Evolutionary conservation across 2,797 vertebrate genomes (phyloP), one percentile per base, ranked within the genome.

Genomic region (Urosaurus nigricauda): DNA sequence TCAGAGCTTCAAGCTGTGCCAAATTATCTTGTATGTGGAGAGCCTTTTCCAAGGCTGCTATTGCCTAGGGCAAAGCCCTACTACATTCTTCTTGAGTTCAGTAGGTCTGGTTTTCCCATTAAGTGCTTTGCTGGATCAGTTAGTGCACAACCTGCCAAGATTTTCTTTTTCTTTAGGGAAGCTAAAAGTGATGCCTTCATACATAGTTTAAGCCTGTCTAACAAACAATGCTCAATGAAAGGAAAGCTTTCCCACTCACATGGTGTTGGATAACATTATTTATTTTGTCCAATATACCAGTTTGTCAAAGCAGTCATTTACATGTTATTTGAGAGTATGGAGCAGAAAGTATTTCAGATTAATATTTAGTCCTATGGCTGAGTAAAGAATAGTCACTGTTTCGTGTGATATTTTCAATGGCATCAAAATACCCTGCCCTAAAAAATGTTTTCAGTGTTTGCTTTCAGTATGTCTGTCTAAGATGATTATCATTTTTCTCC

Each of bases 231-330:
- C 4, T 63, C 47, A 29, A 86, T 70, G 17, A 56, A 65, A 47
- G 47, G 12, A 80, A 77, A 83, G 6, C 4, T 58, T 75, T 77
- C 79, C 79, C 79, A 35, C 29, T 65, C 71, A 82, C 60, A 70
- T 43, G 21, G 84, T 89, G 79, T 83, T 71, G 83, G 84, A n/a
- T 89, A 68, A 35, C 47, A 83, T 83, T 86, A 78, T 80, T 78
- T 83, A 89, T 70, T 77, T 32, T 47, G 56, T 86, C 79, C 9
- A 58, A 81, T 89, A 56, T 56, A 75, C 82, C 60, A 0, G 91
- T 95, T 91, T 94, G 77, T 90, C 85, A 93, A 92, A 93, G 82
- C 77, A 93, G 47, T 37, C 87, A 74, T 92, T 91, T 94, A 90
- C 92, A 89, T 71, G 68, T 51, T 40, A 81, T 40, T 7, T 43